These are phyloP conservation scores for Sepiola atlantica DNA, from an alignment of 2,888 invertebrate species.

Conservation along the genomic window DNA sequence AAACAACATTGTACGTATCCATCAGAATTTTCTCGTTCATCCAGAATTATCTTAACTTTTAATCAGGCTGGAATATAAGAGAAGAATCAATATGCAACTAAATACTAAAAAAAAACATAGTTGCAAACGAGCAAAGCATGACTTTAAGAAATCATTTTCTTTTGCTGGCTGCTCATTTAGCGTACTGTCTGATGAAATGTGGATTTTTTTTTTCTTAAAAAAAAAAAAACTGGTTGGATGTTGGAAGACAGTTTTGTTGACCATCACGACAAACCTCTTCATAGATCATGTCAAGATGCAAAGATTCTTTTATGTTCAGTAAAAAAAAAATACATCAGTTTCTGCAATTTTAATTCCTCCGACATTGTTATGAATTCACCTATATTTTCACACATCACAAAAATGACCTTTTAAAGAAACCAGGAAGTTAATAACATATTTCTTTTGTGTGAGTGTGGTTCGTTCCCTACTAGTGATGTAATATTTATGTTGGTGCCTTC, in stretches of 20 bases:
- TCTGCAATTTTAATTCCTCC: not conserved
- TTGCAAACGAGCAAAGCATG: not conserved
- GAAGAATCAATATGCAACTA: not conserved
- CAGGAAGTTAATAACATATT: not conserved
- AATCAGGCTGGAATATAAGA: not conserved
- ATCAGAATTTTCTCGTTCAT: not conserved
- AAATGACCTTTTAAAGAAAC: not conserved
- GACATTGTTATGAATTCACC: not conserved
- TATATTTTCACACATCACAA: not conserved
- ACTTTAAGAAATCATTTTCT: constrained; percentile 12
- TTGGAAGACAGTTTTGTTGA: not conserved
- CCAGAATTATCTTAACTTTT: not conserved
- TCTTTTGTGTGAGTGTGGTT: not conserved
- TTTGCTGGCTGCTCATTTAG: constrained; percentile 32
- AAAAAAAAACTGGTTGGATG: not conserved
- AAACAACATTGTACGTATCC: not conserved
- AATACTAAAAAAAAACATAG: not conserved
- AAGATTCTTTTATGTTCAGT: not conserved
- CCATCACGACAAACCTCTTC: not conserved
- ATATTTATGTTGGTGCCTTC: not conserved
- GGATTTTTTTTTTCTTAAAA: not conserved
- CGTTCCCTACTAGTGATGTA: constrained; percentile 2
- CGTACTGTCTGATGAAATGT: not conserved
- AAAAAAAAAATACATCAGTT: not conserved
- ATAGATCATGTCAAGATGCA: not conserved